These are phyloP conservation scores for Oxyura jamaicensis DNA, from an alignment of 2,113 vertebrate species.

Conservation along the genomic window DNA sequence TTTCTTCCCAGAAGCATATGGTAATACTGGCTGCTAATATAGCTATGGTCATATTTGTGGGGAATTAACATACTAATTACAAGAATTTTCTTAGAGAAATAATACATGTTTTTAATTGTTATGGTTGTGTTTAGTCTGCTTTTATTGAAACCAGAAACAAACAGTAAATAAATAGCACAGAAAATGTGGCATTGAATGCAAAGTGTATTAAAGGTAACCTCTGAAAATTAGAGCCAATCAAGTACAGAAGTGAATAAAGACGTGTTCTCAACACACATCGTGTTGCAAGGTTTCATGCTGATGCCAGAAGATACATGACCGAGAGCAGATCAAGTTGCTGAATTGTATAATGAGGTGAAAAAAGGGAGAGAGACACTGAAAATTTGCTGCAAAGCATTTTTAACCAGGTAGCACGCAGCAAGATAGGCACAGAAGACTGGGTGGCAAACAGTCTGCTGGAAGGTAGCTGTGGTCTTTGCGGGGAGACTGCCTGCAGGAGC, in stretches of 20 bases:
- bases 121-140: constrained; percentile 19
- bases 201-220: neutral
- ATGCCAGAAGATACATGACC: neutral
- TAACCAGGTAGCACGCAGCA: neutral
- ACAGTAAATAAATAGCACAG: neutral
- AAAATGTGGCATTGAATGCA: neutral
- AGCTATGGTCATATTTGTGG: constrained; percentile 59
- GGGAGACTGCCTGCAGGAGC: fast-evolving
- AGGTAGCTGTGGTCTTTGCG: neutral
- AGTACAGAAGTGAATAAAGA: neutral
- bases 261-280: neutral
- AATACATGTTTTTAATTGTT: constrained; percentile 45
- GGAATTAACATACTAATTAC: constrained; percentile 68
- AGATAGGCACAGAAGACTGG: neutral
- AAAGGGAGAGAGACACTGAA: neutral
- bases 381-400: neutral
- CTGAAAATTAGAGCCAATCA: neutral
- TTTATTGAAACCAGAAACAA: constrained; percentile 48
- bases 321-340: neutral
- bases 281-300: neutral
- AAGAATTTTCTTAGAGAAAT: constrained; percentile 63
- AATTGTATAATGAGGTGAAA: neutral
- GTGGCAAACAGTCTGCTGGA: neutral
- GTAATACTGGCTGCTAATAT: constrained; percentile 60
- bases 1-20: constrained; percentile 65